These are phyloP conservation scores for Brachyptera putata DNA, from an alignment of 2,888 invertebrate species.

Conservation along the genomic window DNA sequence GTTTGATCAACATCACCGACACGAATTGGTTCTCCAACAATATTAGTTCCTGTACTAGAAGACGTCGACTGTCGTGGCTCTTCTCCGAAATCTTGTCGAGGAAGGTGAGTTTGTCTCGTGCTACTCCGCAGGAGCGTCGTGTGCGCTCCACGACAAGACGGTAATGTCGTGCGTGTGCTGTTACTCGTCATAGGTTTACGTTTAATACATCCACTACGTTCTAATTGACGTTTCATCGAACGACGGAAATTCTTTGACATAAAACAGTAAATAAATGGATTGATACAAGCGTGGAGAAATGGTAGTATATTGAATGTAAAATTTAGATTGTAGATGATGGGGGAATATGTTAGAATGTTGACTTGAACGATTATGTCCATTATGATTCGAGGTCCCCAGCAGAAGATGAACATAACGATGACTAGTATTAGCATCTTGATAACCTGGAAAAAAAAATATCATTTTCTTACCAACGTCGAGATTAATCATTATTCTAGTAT, in stretches of 20 bases:
- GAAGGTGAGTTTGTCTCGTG: too few species aligned
- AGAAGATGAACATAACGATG: slow-evolving; percentile 46
- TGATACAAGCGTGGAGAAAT: slow-evolving; percentile 44
- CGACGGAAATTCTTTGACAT: slow-evolving; percentile 33
- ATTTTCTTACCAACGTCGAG: too few species aligned
- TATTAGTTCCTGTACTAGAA: too few species aligned
- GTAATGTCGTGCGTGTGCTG: too few species aligned
- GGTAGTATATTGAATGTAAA: slow-evolving; percentile 42
- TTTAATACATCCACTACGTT: slow-evolving; percentile 15
- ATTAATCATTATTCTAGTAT: too few species aligned
- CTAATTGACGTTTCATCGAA: slow-evolving; percentile 18
- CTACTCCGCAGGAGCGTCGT: too few species aligned
- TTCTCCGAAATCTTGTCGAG: too few species aligned
- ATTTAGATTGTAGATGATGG: slow-evolving; percentile 40
- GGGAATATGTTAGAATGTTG: slow-evolving; percentile 39
- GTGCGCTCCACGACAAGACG: too few species aligned
- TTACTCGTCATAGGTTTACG: too few species aligned
- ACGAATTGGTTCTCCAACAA: too few species aligned
- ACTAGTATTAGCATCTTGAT: slow-evolving; percentile 52
- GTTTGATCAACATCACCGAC: too few species aligned
- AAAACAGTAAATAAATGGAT: slow-evolving; percentile 42
- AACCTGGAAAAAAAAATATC: slow-evolving; percentile 43
- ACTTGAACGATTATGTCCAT: slow-evolving; percentile 44
- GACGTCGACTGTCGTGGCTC: too few species aligned
- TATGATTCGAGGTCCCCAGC: slow-evolving; percentile 50